Conservation (phyloP, 2,888 invertebrate species). For the Apantesis nais region DNA sequence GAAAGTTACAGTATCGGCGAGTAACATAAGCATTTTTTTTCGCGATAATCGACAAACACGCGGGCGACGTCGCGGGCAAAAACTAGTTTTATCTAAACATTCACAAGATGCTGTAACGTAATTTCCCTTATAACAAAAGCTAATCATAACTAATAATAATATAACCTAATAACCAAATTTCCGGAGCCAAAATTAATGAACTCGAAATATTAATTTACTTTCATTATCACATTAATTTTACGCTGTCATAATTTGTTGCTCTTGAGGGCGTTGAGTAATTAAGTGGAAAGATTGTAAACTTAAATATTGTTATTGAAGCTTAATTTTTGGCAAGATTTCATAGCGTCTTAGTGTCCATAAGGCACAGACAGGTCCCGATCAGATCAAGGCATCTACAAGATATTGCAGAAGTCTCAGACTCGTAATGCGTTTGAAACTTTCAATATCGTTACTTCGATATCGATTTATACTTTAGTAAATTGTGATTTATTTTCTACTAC, state of each 20-base stretch:
- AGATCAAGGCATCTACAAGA: too few species aligned
- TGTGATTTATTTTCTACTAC: too few species aligned
- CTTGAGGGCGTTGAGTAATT: constrained; percentile 14
- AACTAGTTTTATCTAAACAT: background rate
- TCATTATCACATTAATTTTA: constrained; percentile 13
- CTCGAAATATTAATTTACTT: constrained; percentile 15
- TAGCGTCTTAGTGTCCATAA: background rate
- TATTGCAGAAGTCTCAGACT: too few species aligned
- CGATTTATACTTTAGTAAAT: too few species aligned
- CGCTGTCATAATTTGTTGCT: constrained; percentile 20
- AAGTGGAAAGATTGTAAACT: background rate
- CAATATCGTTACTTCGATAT: too few species aligned
- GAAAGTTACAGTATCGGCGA: too few species aligned
- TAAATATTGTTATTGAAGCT: background rate
- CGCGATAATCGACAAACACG: too few species aligned
- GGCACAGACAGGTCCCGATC: too few species aligned
- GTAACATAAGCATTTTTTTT: too few species aligned
- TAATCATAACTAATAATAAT: constrained; percentile 4
- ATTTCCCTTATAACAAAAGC: background rate
- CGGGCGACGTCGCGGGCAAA: too few species aligned
- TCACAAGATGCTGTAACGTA: background rate
- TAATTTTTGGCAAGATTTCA: background rate
- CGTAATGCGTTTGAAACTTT: too few species aligned
- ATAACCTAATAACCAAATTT: constrained; percentile 12
- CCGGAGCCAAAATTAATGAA: constrained; percentile 12